A percentile compares a stretch with the other conserved stretches of the same genome.
Conservation (phyloP, 2,113 vertebrate species). For the Trematocara macrostoma region DNA sequence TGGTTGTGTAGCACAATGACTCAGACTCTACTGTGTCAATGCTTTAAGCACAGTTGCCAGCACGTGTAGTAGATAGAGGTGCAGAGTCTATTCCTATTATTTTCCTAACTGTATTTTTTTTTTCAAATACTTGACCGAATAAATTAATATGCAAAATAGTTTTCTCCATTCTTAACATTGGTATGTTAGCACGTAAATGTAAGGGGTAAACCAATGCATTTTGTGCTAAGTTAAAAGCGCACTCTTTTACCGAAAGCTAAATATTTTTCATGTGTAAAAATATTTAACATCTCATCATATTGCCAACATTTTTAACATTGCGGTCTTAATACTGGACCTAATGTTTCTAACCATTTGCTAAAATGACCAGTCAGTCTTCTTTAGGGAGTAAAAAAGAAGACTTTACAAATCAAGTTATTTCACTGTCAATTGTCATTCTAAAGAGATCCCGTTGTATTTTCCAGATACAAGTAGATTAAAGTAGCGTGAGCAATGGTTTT, state of each 20-base stretch:
- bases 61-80: background rate
- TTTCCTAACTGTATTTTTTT: background rate
- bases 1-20: background rate
- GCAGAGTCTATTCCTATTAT: background rate
- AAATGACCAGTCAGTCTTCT: background rate
- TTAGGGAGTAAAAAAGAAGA: background rate
- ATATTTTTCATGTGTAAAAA: background rate
- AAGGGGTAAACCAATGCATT: background rate
- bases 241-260: background rate
- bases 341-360: background rate
- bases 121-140: background rate
- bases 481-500: background rate
- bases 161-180: background rate
- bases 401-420: background rate
- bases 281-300: background rate
- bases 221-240: background rate
- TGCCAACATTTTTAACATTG: background rate
- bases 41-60: background rate
- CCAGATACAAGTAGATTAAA: background rate
- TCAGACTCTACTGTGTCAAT: background rate
- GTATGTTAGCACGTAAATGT: background rate
- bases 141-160: background rate
- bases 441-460: background rate
- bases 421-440: background rate
- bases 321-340: background rate